Evolutionary conservation across 2,888 invertebrate genomes (phyloP).

Genomic region (Saturnia pavonia): DNA sequence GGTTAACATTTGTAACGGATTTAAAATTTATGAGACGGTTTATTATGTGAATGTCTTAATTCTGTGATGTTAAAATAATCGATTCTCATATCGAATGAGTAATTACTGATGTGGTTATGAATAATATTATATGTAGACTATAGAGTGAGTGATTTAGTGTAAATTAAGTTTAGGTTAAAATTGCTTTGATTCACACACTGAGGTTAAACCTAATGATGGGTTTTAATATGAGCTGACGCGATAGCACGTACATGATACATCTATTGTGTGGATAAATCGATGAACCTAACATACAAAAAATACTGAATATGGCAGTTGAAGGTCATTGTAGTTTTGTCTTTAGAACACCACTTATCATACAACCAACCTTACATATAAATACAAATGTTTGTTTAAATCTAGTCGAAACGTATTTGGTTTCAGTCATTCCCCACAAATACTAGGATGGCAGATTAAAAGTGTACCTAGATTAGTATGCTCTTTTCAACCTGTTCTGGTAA

Average conservation of each 20-base stretch:
- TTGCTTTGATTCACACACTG: neutral
- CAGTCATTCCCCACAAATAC: too few relatives aligned
- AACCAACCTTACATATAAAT: neutral
- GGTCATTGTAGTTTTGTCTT: neutral
- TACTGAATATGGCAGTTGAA: neutral
- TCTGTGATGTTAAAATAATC: constrained; percentile 21
- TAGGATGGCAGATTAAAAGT: too few relatives aligned
- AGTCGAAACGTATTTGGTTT: too few relatives aligned
- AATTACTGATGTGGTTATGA: constrained; percentile 18
- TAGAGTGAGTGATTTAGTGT: constrained; percentile 12
- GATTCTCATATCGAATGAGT: constrained; percentile 22
- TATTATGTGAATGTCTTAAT: constrained; percentile 35
- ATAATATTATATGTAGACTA: constrained; percentile 8
- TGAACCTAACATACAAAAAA: neutral
- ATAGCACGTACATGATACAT: neutral
- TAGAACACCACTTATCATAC: neutral
- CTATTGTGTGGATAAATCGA: neutral
- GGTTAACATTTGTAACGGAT: constrained; percentile 38
- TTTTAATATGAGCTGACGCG: neutral
- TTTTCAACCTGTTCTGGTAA: neutral
- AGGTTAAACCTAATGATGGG: constrained; percentile 4
- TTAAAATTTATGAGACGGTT: constrained; percentile 32
- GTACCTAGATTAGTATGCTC: neutral
- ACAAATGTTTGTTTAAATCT: too few relatives aligned
- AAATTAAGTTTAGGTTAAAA: constrained; percentile 15